Percentiles rank a stretch among this genome's conserved stretches.
Evolutionary conservation across 2,888 invertebrate species (phyloP).

Genomic region (Steinernema scapterisci): DNA sequence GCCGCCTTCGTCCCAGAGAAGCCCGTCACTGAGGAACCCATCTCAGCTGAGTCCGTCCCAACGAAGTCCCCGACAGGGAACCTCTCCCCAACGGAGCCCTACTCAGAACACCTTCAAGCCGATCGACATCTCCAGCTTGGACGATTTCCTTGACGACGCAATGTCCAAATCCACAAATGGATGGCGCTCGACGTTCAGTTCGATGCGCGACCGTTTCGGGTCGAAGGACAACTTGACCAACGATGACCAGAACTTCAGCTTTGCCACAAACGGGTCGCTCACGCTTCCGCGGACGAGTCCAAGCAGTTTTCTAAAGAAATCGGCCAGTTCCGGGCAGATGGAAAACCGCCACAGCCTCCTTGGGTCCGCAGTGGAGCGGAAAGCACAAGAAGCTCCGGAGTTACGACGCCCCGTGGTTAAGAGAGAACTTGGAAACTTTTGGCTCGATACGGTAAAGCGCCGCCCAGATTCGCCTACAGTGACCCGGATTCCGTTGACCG

Average conservation of each 20-base stretch:
- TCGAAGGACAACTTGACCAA: constrained; percentile 11
- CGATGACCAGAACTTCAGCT: neutral
- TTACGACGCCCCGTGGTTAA: constrained; percentile 29
- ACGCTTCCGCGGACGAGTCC: constrained; percentile 36
- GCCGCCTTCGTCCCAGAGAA: neutral
- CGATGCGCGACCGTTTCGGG: constrained; percentile 43
- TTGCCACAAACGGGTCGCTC: constrained; percentile 36
- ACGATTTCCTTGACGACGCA: constrained; percentile 45
- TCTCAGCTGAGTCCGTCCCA: no score
- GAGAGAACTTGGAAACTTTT: constrained; percentile 50
- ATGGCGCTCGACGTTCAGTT: constrained; percentile 56
- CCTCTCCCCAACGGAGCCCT: neutral
- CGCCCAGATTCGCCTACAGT: constrained; percentile 50
- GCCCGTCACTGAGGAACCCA: no score
- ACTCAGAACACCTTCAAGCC: neutral
- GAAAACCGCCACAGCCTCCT: constrained; percentile 34
- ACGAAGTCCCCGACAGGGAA: no score
- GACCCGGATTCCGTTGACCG: constrained; percentile 55
- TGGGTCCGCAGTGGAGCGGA: constrained; percentile 34
- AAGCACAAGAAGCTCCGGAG: constrained; percentile 38
- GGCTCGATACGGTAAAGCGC: constrained; percentile 52
- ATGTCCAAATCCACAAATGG: constrained; percentile 58
- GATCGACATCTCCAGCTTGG: constrained; percentile 19
- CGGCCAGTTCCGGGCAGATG: constrained; percentile 35
- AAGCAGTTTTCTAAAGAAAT: constrained; percentile 21